Evolutionary conservation across 2,113 vertebrate genomes (phyloP).

Genomic region (Thunnus thynnus): DNA sequence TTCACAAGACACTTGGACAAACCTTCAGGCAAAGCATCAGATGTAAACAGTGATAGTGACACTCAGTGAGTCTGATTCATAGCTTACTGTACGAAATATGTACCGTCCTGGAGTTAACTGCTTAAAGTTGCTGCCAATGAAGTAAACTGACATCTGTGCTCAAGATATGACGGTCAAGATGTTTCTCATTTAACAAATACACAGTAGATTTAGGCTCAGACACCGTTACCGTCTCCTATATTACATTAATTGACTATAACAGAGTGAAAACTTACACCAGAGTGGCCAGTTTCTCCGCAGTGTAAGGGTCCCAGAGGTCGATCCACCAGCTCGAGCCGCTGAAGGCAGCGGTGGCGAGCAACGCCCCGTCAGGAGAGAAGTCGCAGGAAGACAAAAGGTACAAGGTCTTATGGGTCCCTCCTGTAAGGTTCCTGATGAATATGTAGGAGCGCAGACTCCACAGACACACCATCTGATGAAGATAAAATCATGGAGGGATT

Average conservation of each 20-base stretch:
- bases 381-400: slow-evolving; percentile 91
- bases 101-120: too few relatives aligned
- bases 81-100: background rate
- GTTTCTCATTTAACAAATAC: too few relatives aligned
- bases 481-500: background rate
- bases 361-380: slow-evolving; percentile 94
- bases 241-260: background rate
- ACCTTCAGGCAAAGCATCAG: background rate
- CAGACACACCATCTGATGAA: slow-evolving; percentile 89
- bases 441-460: slow-evolving; percentile 96
- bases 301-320: slow-evolving; percentile 98
- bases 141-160: too few relatives aligned
- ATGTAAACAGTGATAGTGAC: slow-evolving; percentile 9
- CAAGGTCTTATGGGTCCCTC: slow-evolving; percentile 88
- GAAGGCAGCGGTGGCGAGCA: slow-evolving; percentile 93
- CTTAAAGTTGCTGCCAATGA: too few relatives aligned
- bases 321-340: slow-evolving; percentile 87
- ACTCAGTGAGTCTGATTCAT: background rate
- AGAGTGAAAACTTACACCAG: slow-evolving; percentile 84
- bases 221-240: too few relatives aligned
- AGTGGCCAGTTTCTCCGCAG: slow-evolving; percentile 90
- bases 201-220: background rate
- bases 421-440: slow-evolving; percentile 90
- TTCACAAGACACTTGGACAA: background rate
- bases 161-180: too few relatives aligned